These are phyloP conservation scores for Discoglossus pictus DNA, from an alignment of 2,797 vertebrate species.

Conservation along the genomic window DNA sequence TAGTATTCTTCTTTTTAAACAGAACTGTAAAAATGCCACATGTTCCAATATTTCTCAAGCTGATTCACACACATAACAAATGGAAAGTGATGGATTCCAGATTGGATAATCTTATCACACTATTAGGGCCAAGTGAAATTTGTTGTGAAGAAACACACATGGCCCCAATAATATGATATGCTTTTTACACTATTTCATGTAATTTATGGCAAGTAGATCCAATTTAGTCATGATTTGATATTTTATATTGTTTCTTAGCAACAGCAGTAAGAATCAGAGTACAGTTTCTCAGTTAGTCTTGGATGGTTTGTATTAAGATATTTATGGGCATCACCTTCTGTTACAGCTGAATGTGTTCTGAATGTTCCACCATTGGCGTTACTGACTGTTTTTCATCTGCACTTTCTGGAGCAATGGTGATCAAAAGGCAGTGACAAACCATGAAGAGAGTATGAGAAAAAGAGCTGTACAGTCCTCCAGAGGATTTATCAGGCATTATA, in stretches of 20 bases:
- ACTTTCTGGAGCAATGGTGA: too few species aligned
- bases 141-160: constrained; percentile 49
- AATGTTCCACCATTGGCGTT: too few species aligned
- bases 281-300: too few species aligned
- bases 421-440: too few species aligned
- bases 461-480: too few species aligned
- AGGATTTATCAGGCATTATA: too few species aligned
- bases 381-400: too few species aligned
- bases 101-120: constrained; percentile 49
- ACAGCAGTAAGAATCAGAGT: constrained; percentile 6
- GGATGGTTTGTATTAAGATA: too few species aligned
- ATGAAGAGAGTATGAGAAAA: too few species aligned
- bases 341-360: too few species aligned
- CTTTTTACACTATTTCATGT: constrained; percentile 48
- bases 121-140: constrained; percentile 49
- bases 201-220: constrained; percentile 42
- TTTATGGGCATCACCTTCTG: too few species aligned
- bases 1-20: neutral
- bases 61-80: constrained; percentile 37
- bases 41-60: constrained; percentile 11
- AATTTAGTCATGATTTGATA: constrained; percentile 39
- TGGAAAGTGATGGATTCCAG: constrained; percentile 49
- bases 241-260: constrained; percentile 31
- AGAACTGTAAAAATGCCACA: constrained; percentile 30
- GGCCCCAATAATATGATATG: constrained; percentile 45